phyloP scores from a whole-genome alignment of 2,888 invertebrate genomes.

The Diabrotica balteata region DNA sequence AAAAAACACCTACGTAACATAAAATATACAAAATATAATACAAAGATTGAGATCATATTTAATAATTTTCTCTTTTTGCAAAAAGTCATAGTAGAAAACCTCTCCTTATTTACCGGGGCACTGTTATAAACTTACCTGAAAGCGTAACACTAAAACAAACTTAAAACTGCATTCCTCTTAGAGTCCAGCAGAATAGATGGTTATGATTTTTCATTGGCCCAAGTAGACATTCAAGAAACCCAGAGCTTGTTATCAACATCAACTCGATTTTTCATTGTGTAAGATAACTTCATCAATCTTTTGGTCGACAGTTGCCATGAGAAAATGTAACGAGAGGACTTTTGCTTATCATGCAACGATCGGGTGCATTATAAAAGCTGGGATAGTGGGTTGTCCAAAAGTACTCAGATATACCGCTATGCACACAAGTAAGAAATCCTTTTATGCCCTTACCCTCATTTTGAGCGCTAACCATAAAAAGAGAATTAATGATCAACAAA shows the following conservation, averaged over 20 bases:
- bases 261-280: constrained; percentile 88
- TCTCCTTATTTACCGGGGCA: no score
- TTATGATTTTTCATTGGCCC: constrained; percentile 67
- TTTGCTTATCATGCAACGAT: constrained; percentile 69
- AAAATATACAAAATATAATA: no score
- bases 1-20: no score
- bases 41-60: no score
- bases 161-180: constrained; percentile 24
- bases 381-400: constrained; percentile 80
- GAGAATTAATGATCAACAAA: no score
- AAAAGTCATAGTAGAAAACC: no score
- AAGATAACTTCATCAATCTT: constrained; percentile 83
- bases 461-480: constrained; percentile 73
- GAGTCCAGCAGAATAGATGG: constrained; percentile 17
- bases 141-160: no score
- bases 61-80: no score
- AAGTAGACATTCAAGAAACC: constrained; percentile 72
- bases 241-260: constrained; percentile 53
- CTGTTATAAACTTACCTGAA: constrained; percentile 16
- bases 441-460: constrained; percentile 82
- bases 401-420: constrained; percentile 75
- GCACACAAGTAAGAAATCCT: constrained; percentile 74
- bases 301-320: constrained; percentile 78
- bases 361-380: constrained; percentile 85
- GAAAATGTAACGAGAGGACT: constrained; percentile 70